Evolutionary conservation across 2,797 vertebrate genomes (phyloP), one percentile per base, ranked within the genome.

Genomic region (Balearica regulorum): DNA sequence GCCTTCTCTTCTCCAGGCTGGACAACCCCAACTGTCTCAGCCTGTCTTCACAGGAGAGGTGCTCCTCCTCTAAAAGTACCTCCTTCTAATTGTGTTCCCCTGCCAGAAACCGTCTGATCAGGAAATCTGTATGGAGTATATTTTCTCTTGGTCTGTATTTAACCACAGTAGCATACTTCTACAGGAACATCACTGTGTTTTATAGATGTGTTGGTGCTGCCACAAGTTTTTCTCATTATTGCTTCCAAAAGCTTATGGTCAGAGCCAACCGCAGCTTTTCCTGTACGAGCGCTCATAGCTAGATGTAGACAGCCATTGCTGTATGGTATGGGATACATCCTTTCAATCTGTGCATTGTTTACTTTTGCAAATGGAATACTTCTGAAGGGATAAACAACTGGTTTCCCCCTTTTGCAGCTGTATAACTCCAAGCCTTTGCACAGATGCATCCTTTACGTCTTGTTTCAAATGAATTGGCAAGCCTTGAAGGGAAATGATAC

Each of bases 111-210:
- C 49, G 46, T 48, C 39, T 29, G 57, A 94, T 84, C 72, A 72
- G 88, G 62, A 79, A 66, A 75, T 25, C 80, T 35, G 49, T 44
- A 76, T 29, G 51, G 39, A 43, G 17, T 73, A 2, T 82, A 49
- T 94, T 94, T 94, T 86, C 46, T 70, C 58, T 76, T 55, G 80
- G 54, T 79, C 65, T 73, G 54, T 9, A 33, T 82, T 83, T 70
- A 76, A 93, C 93, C 93, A 73, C 93, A 91, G 72, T 13, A 62
- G 35, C 83, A 49, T 93, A 86, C 86, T 93, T 96, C 51, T 70
- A 2, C 20, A 46, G 46, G 58, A 94, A 82, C 87, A 82, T 86
- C 85, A 88, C 72, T 29, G 0, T 33, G 14, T 49, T 92, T 94
- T 44, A 87, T 53, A 57, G 51, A 76, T 37, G 55, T 20, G 61